A percentile compares a stretch with the other conserved stretches of the same genome.
Evolutionary conservation across 2,113 vertebrate species (phyloP).

Genomic region (Thalassoma bifasciatum): DNA sequence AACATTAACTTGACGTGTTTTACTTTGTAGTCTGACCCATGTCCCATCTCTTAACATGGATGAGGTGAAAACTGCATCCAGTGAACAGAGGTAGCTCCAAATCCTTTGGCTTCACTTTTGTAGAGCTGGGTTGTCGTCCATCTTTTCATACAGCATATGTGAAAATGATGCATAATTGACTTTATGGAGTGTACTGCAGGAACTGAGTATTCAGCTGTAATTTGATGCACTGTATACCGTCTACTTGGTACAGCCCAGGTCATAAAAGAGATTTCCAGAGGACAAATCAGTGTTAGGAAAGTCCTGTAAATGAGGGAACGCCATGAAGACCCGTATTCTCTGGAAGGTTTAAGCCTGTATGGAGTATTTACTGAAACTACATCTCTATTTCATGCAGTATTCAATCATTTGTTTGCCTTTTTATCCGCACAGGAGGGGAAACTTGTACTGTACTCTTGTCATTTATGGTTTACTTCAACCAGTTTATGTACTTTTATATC

Average conservation of each 20-base stretch:
- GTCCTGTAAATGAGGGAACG: constrained; percentile 24
- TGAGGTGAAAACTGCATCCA: too few relatives aligned
- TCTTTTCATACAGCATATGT: too few relatives aligned
- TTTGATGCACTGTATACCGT: constrained; percentile 67
- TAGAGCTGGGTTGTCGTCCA: too few relatives aligned
- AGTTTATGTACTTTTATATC: constrained; percentile 45
- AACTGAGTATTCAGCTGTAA: constrained; percentile 50
- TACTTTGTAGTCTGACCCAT: too few relatives aligned
- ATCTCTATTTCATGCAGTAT: constrained; percentile 69
- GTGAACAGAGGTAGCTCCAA: too few relatives aligned
- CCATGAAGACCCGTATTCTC: constrained; percentile 20
- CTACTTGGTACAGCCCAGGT: constrained; percentile 68
- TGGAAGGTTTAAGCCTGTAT: constrained; percentile 16
- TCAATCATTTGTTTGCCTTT: constrained; percentile 62
- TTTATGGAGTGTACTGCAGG: constrained; percentile 26
- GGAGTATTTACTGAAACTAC: constrained; percentile 20
- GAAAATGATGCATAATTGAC: constrained; percentile 8
- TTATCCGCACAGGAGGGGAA: constrained; percentile 17
- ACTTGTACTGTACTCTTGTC: constrained; percentile 52
- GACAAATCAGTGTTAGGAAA: constrained; percentile 29
- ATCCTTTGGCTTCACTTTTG: too few relatives aligned
- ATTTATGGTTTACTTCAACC: constrained; percentile 29
- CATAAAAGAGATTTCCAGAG: constrained; percentile 39
- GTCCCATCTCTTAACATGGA: too few relatives aligned
- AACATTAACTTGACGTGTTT: too few relatives aligned